Conservation (phyloP, 2,888 invertebrate species). For the Folsomia manolachei region DNA sequence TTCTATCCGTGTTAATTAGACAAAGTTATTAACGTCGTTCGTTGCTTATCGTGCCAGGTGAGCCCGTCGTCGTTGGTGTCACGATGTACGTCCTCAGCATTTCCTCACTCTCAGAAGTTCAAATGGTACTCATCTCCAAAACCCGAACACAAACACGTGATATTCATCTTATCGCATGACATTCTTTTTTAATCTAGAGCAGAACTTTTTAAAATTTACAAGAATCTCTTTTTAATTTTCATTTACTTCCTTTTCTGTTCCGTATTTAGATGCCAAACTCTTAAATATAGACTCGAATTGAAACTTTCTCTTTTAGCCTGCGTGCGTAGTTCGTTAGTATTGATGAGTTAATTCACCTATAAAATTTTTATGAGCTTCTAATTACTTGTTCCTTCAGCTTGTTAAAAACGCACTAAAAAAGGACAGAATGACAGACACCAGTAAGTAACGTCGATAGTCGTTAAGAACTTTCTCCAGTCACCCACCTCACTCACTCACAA, state of each 20-base stretch:
- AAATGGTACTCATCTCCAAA: conserved; percentile 57
- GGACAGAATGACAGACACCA: too few relatives aligned
- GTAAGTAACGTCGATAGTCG: too few relatives aligned
- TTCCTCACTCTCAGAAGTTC: conserved; percentile 62
- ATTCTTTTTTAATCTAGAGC: background rate
- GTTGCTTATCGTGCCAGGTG: conserved; percentile 53
- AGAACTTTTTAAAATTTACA: background rate
- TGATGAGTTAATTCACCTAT: too few relatives aligned
- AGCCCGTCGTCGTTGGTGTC: conserved; percentile 61
- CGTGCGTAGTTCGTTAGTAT: too few relatives aligned
- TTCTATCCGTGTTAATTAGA: background rate
- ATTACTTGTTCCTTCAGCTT: too few relatives aligned
- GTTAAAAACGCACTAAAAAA: too few relatives aligned
- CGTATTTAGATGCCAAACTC: too few relatives aligned
- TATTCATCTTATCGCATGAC: conserved; percentile 19
- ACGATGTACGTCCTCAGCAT: conserved; percentile 63
- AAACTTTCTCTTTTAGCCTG: background rate
- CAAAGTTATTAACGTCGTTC: conserved; percentile 20
- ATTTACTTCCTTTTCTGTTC: too few relatives aligned
- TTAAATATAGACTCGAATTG: background rate
- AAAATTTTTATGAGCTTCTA: too few relatives aligned
- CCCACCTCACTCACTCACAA: too few relatives aligned
- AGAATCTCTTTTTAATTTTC: too few relatives aligned
- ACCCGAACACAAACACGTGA: conserved; percentile 45
- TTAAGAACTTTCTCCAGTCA: too few relatives aligned